These are phyloP conservation scores for Oncorhynchus gorbuscha DNA, from an alignment of 2,113 vertebrate genomes.

Conservation along the genomic window DNA sequence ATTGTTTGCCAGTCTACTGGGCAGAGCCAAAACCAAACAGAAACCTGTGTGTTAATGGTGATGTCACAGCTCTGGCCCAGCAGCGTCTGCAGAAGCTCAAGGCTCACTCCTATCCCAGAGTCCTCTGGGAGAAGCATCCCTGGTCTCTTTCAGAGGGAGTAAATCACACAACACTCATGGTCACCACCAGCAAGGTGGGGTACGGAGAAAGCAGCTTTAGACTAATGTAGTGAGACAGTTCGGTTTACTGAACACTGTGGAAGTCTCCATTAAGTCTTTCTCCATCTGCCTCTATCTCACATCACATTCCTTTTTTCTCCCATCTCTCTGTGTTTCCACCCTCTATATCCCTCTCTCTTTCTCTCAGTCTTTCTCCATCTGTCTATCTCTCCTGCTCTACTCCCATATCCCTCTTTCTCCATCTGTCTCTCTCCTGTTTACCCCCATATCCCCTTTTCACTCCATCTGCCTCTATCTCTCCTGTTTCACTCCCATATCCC, in stretches of 20 bases:
- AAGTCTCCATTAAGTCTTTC: background rate
- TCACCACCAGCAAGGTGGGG: constrained; percentile 45
- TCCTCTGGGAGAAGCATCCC: constrained; percentile 55
- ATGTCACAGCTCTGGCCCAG: constrained; percentile 3
- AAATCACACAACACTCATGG: constrained; percentile 65
- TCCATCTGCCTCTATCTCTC: too few relatives aligned
- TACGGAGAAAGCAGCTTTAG: constrained; percentile 28
- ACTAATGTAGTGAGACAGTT: constrained; percentile 21
- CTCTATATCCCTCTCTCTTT: too few relatives aligned
- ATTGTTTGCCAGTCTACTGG: background rate
- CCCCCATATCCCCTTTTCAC: too few relatives aligned
- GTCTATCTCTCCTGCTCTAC: too few relatives aligned
- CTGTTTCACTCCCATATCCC: too few relatives aligned
- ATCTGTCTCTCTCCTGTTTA: too few relatives aligned
- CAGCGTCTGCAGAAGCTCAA: constrained; percentile 62
- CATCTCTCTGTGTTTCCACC: too few relatives aligned
- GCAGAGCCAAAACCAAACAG: background rate
- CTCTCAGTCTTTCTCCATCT: too few relatives aligned
- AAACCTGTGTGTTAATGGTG: background rate
- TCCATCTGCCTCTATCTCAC: too few relatives aligned
- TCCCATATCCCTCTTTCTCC: too few relatives aligned
- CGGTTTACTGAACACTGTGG: constrained; percentile 29
- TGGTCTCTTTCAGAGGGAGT: constrained; percentile 60
- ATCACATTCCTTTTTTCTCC: too few relatives aligned
- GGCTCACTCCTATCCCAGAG: constrained; percentile 68